Percentiles rank a stretch among this genome's conserved stretches.
Evolutionary conservation across 2,113 vertebrate genomes (phyloP).

Genomic region (Psilopsiagon aurifrons): DNA sequence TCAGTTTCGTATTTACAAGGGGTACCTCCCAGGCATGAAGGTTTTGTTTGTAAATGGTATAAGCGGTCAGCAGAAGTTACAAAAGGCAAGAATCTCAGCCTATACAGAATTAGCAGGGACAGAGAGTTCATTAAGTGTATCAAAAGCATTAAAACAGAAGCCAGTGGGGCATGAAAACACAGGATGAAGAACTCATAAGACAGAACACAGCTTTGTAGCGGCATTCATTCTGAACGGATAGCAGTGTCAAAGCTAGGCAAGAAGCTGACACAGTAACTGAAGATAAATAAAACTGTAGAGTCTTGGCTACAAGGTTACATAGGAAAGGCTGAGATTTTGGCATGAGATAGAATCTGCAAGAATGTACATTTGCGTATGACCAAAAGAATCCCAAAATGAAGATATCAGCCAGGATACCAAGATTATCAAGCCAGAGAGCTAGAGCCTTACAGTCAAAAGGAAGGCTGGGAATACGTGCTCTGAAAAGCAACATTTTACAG

Average conservation of each 20-base stretch:
- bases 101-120: neutral
- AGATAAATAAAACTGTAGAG: neutral
- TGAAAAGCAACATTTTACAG: neutral
- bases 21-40: neutral
- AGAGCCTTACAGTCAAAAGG: neutral
- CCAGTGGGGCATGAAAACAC: neutral
- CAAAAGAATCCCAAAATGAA: neutral
- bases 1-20: neutral
- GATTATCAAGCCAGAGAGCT: neutral
- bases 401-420: neutral
- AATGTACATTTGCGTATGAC: neutral
- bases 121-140: neutral
- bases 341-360: neutral
- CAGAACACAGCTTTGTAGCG: neutral
- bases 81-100: neutral
- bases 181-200: neutral
- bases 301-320: neutral
- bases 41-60: neutral
- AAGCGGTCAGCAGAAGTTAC: neutral
- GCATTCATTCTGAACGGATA: neutral
- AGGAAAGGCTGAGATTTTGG: neutral
- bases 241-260: neutral
- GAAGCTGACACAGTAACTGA: neutral
- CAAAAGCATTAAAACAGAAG: neutral
- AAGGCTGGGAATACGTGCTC: fast-evolving